These are phyloP conservation scores for Drosophila subquinaria DNA, from an alignment of 2,888 invertebrate genomes.

Conservation along the genomic window DNA sequence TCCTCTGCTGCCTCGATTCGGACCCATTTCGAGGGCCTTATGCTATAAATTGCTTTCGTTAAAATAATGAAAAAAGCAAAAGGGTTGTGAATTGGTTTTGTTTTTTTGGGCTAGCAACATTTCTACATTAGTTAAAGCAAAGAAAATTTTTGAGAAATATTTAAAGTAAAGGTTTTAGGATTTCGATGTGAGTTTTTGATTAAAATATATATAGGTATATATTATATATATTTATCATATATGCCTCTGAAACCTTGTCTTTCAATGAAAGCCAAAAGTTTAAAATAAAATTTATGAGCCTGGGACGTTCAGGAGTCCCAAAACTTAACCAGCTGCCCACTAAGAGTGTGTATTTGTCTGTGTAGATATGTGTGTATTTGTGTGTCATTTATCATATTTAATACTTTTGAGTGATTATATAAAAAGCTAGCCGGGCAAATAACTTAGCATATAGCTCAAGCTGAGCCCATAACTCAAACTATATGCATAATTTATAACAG, in stretches of 20 bases:
- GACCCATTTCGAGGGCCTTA: conserved; percentile 35
- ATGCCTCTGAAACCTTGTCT: not conserved
- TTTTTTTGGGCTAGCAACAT: conserved; percentile 3
- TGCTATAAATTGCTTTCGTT: conserved; percentile 59
- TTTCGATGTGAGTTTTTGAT: not conserved
- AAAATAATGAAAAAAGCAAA: conserved; percentile 45
- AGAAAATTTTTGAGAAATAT: conserved; percentile 11
- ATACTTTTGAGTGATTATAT: conserved; percentile 74
- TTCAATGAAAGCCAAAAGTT: not conserved
- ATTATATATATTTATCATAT: not conserved
- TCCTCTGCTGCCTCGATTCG: conserved; percentile 34
- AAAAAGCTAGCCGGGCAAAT: conserved; percentile 61
- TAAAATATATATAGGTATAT: not conserved
- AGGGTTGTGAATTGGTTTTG: conserved; percentile 60
- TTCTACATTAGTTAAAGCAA: conserved; percentile 4
- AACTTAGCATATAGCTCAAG: conserved; percentile 61
- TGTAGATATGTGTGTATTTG: conserved; percentile 1
- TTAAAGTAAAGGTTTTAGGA: not conserved
- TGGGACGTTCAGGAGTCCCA: not conserved
- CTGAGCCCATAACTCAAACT: conserved; percentile 53
- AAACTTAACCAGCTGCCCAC: conserved; percentile 19
- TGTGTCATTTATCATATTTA: conserved; percentile 72
- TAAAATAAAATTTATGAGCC: conserved; percentile 17
- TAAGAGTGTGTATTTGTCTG: not conserved
- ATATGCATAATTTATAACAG: conserved; percentile 58